Evolutionary conservation across 2,797 vertebrate species (phyloP).

Genomic region (Enteromius unitaeniatus): DNA sequence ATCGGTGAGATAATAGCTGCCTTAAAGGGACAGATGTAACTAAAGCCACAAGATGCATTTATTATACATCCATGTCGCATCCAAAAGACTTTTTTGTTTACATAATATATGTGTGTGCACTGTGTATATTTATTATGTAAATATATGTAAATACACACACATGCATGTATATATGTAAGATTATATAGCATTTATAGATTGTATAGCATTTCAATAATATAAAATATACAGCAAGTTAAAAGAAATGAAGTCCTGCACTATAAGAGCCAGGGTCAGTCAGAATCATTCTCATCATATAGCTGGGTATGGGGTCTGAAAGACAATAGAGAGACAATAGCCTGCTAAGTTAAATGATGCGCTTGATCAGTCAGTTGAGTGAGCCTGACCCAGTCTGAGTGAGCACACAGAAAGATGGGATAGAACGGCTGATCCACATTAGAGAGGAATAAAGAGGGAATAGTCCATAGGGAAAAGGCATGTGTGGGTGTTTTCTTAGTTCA

Average conservation of each 20-base stretch:
- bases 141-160: too few relatives aligned
- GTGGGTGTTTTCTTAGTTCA: conserved; percentile 59
- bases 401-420: conserved; percentile 27
- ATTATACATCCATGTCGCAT: too few relatives aligned
- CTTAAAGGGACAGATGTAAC: too few relatives aligned
- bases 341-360: conserved; percentile 23
- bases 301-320: neutral
- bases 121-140: too few relatives aligned
- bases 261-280: neutral
- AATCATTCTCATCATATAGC: neutral
- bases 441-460: conserved; percentile 50
- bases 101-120: too few relatives aligned
- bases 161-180: too few relatives aligned
- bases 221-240: neutral
- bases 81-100: too few relatives aligned
- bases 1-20: conserved; percentile 76
- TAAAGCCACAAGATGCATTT: too few relatives aligned
- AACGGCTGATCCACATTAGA: conserved; percentile 14
- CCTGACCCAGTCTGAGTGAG: conserved; percentile 13
- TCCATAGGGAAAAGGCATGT: conserved; percentile 64
- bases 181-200: too few relatives aligned
- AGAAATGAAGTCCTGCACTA: neutral
- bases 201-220: neutral
- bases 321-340: neutral
- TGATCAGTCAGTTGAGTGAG: conserved; percentile 1